phyloP scores from a whole-genome alignment of 35 echinoderm and acorn worm species.

The Lytechinus variegatus region DNA sequence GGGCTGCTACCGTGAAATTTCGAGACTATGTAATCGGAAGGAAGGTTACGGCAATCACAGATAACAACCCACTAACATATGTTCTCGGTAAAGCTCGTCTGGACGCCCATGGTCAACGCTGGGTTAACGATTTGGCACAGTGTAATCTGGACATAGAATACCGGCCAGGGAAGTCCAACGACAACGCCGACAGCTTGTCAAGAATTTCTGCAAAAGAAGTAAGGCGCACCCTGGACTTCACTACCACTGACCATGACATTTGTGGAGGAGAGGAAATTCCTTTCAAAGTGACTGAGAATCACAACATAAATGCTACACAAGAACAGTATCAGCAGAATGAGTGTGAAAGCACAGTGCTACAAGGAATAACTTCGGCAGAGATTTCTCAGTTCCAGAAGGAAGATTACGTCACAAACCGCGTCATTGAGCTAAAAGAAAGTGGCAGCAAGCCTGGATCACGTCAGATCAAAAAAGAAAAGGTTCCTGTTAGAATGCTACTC shows the following conservation, averaged over 20 bases:
- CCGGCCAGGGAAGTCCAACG: constrained; percentile 53
- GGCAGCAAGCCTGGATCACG: neutral
- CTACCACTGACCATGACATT: neutral
- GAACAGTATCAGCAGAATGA: too few relatives aligned
- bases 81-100: neutral
- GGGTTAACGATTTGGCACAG: constrained; percentile 42
- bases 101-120: constrained; percentile 46
- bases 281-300: too few relatives aligned
- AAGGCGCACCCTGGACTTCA: neutral
- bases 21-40: constrained; percentile 56
- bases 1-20: constrained; percentile 57
- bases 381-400: neutral
- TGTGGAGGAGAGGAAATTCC: too few relatives aligned
- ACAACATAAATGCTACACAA: too few relatives aligned
- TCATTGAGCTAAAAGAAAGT: neutral
- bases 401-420: neutral
- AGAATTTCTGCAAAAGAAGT: constrained; percentile 22
- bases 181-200: constrained; percentile 57
- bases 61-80: constrained; percentile 36
- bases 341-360: too few relatives aligned
- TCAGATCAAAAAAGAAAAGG: neutral
- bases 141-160: constrained; percentile 50
- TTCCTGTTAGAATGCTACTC: neutral
- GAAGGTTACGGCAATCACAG: constrained; percentile 54
- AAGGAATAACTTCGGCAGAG: too few relatives aligned